phyloP scores from a whole-genome alignment of 2,888 invertebrate genomes.

The Therioaphis trifolii region DNA sequence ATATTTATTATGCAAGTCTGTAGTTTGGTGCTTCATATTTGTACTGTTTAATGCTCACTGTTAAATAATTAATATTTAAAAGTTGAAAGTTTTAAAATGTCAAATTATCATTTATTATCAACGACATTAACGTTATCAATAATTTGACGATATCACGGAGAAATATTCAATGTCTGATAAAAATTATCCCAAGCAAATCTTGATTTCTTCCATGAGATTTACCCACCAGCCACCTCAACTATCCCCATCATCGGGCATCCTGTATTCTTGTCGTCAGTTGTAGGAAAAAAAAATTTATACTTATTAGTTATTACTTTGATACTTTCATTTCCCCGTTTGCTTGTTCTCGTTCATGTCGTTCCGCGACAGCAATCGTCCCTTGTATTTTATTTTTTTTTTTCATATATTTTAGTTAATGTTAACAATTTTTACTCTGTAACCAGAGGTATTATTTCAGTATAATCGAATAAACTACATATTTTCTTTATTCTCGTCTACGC shows the following conservation, averaged over 20 bases:
- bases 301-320: constrained; percentile 21
- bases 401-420: background rate
- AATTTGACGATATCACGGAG: no score
- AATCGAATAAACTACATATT: constrained; percentile 2
- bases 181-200: no score
- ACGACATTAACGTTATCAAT: no score
- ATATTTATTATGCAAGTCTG: no score
- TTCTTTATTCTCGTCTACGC: background rate
- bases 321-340: constrained; percentile 54
- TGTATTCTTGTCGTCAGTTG: constrained; percentile 23
- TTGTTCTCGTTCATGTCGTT: constrained; percentile 36
- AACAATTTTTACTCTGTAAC: background rate
- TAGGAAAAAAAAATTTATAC: constrained; percentile 31
- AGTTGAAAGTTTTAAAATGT: no score
- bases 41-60: no score
- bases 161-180: no score
- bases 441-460: constrained; percentile 1
- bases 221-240: constrained; percentile 30
- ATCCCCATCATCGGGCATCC: constrained; percentile 42
- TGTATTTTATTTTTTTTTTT: constrained; percentile 3
- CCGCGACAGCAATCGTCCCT: constrained; percentile 2
- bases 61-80: no score
- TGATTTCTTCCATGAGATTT: constrained; percentile 40
- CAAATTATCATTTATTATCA: no score
- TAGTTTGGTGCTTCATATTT: no score